Evolutionary conservation across 2,888 invertebrate species (phyloP).

Genomic region (Melanostoma scalare): DNA sequence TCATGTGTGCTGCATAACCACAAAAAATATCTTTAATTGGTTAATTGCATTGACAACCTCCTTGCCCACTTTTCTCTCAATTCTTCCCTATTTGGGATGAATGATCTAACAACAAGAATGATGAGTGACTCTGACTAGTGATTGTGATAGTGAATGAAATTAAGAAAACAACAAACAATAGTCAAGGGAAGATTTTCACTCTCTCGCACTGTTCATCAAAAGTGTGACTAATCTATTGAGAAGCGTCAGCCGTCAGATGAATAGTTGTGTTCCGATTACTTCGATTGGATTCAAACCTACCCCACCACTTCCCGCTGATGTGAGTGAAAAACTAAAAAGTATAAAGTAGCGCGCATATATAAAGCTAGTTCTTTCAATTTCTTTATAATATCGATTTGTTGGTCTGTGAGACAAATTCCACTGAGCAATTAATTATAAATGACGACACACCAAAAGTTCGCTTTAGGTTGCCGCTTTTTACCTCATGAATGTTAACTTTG

Average conservation of each 20-base stretch:
- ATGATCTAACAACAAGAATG: slow-evolving; percentile 40
- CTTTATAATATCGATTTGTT: slow-evolving; percentile 62
- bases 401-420: slow-evolving; percentile 42
- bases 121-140: slow-evolving; percentile 7
- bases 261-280: slow-evolving; percentile 5
- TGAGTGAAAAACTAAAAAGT: background rate
- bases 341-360: slow-evolving; percentile 32
- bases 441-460: slow-evolving; percentile 59
- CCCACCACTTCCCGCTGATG: background rate
- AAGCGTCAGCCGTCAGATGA: slow-evolving; percentile 3
- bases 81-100: slow-evolving; percentile 24
- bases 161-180: slow-evolving; percentile 7
- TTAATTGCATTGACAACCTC: slow-evolving; percentile 43
- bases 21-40: slow-evolving; percentile 46
- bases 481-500: slow-evolving; percentile 57
- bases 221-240: slow-evolving; percentile 24
- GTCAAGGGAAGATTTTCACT: slow-evolving; percentile 7
- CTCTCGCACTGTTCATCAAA: background rate
- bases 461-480: slow-evolving; percentile 43
- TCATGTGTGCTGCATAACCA: slow-evolving; percentile 20
- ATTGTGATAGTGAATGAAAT: slow-evolving; percentile 14
- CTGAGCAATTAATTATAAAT: slow-evolving; percentile 71
- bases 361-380: slow-evolving; percentile 42
- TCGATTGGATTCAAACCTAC: slow-evolving; percentile 23
- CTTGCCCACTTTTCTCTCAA: slow-evolving; percentile 13